Conservation (phyloP, 1,140 invertebrate genomes). For the Sogatella furcifera region DNA sequence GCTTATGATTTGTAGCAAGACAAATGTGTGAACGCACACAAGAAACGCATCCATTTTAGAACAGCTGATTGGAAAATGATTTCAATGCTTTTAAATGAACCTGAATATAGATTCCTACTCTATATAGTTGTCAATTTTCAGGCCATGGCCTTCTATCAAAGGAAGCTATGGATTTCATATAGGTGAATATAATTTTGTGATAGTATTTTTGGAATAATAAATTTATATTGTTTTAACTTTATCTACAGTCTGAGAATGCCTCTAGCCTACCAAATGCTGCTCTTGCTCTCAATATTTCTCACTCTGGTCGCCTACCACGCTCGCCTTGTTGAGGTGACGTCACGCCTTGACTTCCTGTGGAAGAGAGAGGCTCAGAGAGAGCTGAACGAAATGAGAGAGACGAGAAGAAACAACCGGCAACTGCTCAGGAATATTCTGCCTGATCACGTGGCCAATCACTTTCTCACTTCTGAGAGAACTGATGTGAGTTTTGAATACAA, state of each 20-base stretch:
- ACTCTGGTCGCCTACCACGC: conserved; percentile 84
- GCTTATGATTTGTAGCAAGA: no score
- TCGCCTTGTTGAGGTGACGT: conserved; percentile 79
- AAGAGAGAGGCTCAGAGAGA: conserved; percentile 86
- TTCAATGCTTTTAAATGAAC: no score
- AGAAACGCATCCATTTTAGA: no score
- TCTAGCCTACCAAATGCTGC: conserved; percentile 63
- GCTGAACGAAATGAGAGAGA: conserved; percentile 82
- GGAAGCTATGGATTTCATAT: no score
- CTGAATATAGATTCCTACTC: no score
- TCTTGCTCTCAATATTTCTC: conserved; percentile 69
- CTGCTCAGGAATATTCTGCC: conserved; percentile 89
- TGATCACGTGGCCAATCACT: conserved; percentile 89
- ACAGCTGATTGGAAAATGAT: no score
- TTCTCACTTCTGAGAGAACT: conserved; percentile 64
- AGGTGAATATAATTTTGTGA: no score
- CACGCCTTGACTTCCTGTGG: conserved; percentile 89
- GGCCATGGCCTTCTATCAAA: no score
- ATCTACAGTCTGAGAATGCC: conserved; percentile 41
- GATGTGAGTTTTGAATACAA: no score
- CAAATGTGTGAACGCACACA: no score
- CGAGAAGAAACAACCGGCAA: conserved; percentile 73
- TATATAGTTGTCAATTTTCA: no score
- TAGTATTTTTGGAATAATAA: no score
- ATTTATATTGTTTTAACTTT: background rate